Evolutionary conservation across 2,888 invertebrate species (phyloP).

Genomic region (Apocheima hispidaria): DNA sequence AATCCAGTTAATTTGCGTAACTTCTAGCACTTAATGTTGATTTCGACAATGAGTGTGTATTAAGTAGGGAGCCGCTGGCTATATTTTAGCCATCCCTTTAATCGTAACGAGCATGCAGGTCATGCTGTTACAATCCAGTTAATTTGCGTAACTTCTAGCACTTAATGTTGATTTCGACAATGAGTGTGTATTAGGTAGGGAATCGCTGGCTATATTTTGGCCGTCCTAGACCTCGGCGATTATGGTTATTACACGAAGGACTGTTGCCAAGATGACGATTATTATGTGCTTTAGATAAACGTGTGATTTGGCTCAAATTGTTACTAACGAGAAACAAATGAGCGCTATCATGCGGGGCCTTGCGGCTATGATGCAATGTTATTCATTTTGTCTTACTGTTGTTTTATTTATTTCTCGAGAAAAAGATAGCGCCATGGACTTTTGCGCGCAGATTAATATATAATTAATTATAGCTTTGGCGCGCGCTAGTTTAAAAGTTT

Average conservation of each 20-base stretch:
- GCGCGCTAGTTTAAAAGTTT: too few relatives aligned
- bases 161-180: constrained; percentile 48
- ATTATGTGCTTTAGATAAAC: constrained; percentile 34
- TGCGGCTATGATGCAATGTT: constrained; percentile 17
- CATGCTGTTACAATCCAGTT: constrained; percentile 59
- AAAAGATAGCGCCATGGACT: too few relatives aligned
- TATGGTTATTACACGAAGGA: constrained; percentile 41
- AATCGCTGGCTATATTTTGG: constrained; percentile 50
- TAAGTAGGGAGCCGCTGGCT: too few relatives aligned
- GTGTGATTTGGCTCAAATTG: constrained; percentile 33
- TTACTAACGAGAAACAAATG: constrained; percentile 27
- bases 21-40: too few relatives aligned
- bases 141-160: constrained; percentile 55
- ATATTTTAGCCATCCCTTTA: too few relatives aligned
- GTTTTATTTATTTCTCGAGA: not conserved
- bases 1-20: too few relatives aligned
- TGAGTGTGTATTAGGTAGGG: constrained; percentile 54
- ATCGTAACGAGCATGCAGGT: too few relatives aligned
- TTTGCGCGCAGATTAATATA: too few relatives aligned
- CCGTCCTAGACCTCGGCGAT: constrained; percentile 60
- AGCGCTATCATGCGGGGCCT: constrained; percentile 10
- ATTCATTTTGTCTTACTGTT: not conserved
- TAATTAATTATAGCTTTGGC: too few relatives aligned
- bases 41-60: too few relatives aligned
- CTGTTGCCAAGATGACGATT: constrained; percentile 25